phyloP scores from a whole-genome alignment of 1,140 invertebrate species.

The Teleogryllus occipitalis region DNA sequence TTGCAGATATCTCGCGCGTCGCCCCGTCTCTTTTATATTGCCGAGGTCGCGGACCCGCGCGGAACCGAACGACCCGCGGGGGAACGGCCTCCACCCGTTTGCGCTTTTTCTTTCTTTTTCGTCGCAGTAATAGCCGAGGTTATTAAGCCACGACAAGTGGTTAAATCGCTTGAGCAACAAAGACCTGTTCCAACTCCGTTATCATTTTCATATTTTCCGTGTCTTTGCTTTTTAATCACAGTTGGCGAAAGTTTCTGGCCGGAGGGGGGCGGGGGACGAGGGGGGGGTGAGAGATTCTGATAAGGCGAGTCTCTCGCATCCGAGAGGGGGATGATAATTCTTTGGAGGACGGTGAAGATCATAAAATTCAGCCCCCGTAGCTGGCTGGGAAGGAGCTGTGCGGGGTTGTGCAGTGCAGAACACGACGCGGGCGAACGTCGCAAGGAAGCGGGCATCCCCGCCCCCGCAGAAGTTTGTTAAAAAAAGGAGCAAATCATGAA shows the following conservation, averaged over 20 bases:
- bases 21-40: neutral
- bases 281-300: neutral
- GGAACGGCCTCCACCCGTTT: too few species aligned
- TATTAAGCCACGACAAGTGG: neutral
- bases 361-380: neutral
- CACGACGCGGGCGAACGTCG: too few species aligned
- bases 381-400: too few species aligned
- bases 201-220: conserved; percentile 5
- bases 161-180: neutral
- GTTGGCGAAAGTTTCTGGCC: neutral
- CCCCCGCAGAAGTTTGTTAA: neutral
- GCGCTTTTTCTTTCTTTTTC: too few species aligned
- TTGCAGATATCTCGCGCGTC: neutral
- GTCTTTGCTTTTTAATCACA: conserved; percentile 5
- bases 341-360: neutral
- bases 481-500: neutral
- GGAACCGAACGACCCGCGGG: too few species aligned
- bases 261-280: neutral
- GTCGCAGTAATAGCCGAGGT: neutral
- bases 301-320: neutral
- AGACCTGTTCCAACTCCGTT: neutral
- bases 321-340: neutral
- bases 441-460: too few species aligned
- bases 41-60: neutral
- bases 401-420: too few species aligned